Evolutionary conservation across 1,140 invertebrate species (phyloP), one percentile per base, ranked within the genome.

Genomic region (Drosophila leontia): DNA sequence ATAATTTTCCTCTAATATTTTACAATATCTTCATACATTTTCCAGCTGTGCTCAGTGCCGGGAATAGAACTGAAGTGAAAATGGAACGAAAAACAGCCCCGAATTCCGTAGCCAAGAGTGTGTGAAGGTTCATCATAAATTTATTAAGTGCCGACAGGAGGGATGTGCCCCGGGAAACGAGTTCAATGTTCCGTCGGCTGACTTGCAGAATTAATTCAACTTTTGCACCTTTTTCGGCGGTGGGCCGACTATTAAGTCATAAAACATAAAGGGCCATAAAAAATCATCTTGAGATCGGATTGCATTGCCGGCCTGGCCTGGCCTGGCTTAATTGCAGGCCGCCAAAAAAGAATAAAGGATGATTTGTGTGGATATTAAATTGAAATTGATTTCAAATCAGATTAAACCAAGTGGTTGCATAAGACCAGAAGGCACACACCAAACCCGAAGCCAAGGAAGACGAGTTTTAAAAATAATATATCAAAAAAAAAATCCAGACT

Each of bases 41-140:
- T 12, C n/a, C 37, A 13, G 4, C 51, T 6, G 37, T 55, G 13
- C 17, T 7, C 8, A 39, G 12, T n/a, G 19, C 42, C 26, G 8
- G 5, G 23, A 2, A 41, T 32, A 29, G 39, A 56, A 35, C 32
- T 34, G 34, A 45, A 17, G 44, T 26, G 64, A 17, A 17, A 71
- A 69, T 71, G 63, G 50, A 41, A 19, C 42, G 17, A n/a, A 7
- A 47, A 53, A 58, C 37, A 60, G 45, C 61, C 45, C 51, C 56
- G 67, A 53, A 55, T 53, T 57, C 51, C 37, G 19, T 58, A 47
- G 67, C 42, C 35, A 56, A 59, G 55, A 72, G 69, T 72, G 84
- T 83, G 70, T 70, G 80, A 88, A 86, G 83, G 83, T 88, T 70
- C 72, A 76, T 86, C 83, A 86, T 86, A 86, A 86, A 86, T 86